These are phyloP conservation scores for Aurelia sp. DNA, from an alignment of 30 jellyfish, hydroid and myxozoan species.

Conservation along the genomic window DNA sequence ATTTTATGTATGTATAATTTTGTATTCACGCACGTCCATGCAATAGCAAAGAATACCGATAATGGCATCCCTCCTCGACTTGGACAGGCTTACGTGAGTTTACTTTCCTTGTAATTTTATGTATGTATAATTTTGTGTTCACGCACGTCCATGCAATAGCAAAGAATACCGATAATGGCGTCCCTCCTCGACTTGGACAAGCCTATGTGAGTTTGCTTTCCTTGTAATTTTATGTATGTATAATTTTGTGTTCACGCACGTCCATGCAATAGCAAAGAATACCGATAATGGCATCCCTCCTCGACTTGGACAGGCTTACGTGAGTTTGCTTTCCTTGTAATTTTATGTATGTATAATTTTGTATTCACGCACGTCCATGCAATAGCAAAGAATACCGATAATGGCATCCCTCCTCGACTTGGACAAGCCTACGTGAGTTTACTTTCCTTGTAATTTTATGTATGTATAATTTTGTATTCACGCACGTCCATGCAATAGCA, in stretches of 20 bases:
- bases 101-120: neutral
- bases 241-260: too few species aligned
- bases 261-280: too few species aligned
- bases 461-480: neutral
- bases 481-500: too few species aligned
- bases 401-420: constrained; percentile 84
- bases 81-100: constrained; percentile 78
- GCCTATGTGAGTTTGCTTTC: constrained; percentile 53
- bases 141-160: too few species aligned
- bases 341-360: neutral
- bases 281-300: constrained; percentile 92
- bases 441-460: neutral
- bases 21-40: too few species aligned
- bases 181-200: constrained; percentile 87
- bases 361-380: too few species aligned
- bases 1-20: neutral
- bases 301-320: constrained; percentile 81
- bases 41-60: too few species aligned
- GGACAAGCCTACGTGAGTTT: constrained; percentile 77
- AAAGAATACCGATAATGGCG: constrained; percentile 89
- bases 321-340: constrained; percentile 1
- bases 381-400: too few species aligned
- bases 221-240: neutral
- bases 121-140: neutral
- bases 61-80: constrained; percentile 86